Evolutionary conservation across 2,113 vertebrate genomes (phyloP).

Genomic region (Nyctereutes procyonoides): DNA sequence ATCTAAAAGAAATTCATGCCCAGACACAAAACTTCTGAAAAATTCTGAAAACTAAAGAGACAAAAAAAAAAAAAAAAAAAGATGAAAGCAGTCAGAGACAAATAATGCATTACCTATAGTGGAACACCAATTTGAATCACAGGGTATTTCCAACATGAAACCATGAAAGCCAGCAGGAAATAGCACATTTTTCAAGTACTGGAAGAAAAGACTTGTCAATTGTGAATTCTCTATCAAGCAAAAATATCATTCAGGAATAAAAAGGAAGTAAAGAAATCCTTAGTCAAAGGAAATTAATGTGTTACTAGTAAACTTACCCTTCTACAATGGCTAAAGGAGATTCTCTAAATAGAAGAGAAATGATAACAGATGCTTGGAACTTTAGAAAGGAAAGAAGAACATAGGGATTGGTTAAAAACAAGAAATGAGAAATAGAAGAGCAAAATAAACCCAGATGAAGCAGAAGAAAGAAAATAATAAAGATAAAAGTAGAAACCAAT

Average conservation of each 20-base stretch:
- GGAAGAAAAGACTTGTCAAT: neutral
- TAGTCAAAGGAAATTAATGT: conserved; percentile 43
- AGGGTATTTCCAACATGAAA: neutral
- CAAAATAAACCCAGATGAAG: neutral
- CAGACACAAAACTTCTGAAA: neutral
- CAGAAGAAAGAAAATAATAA: neutral
- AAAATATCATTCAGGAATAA: conserved; percentile 17
- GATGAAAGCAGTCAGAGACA: neutral
- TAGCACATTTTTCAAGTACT: conserved; percentile 1
- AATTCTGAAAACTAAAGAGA: neutral
- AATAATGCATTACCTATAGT: neutral
- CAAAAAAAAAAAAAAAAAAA: neutral
- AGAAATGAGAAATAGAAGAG: conserved; percentile 32
- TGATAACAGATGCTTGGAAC: neutral
- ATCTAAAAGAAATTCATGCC: neutral
- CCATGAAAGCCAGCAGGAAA: neutral
- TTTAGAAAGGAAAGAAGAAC: conserved; percentile 25
- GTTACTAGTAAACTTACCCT: neutral
- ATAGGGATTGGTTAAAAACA: conserved; percentile 5
- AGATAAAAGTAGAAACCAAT: neutral
- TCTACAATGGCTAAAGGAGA: neutral
- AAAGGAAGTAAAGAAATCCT: neutral
- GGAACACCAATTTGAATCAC: neutral
- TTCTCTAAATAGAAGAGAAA: neutral
- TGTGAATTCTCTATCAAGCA: neutral